Evolutionary conservation across 2,888 invertebrate genomes (phyloP).

Genomic region (Desoria tigrina): DNA sequence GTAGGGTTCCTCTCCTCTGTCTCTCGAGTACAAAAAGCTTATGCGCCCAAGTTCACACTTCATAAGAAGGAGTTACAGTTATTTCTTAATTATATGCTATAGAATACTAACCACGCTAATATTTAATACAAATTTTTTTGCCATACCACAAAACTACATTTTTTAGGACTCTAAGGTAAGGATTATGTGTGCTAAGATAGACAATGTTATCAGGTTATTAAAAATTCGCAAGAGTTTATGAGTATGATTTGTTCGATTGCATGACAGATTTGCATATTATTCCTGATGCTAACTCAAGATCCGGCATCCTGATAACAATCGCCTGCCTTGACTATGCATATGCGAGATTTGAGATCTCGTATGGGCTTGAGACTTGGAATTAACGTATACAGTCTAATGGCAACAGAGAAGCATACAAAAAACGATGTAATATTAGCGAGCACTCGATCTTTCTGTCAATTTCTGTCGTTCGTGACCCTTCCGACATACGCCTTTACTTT

Average conservation of each 20-base stretch:
- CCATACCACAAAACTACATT: no score
- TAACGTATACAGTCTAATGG: no score
- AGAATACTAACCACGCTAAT: no score
- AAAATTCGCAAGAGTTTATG: background rate
- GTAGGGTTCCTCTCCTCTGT: background rate
- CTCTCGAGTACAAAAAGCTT: background rate
- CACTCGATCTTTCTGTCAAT: slow-evolving; percentile 7
- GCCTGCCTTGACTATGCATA: slow-evolving; percentile 1
- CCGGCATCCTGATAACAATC: slow-evolving; percentile 16
- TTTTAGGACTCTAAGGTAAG: no score
- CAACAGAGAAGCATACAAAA: background rate
- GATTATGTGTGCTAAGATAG: no score
- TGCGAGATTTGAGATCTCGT: no score
- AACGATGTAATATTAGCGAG: background rate
- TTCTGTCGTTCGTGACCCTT: slow-evolving; percentile 1
- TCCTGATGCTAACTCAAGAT: slow-evolving; percentile 2
- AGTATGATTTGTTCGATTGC: slow-evolving; percentile 2
- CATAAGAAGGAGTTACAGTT: background rate
- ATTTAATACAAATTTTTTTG: no score
- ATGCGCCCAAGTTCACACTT: slow-evolving; percentile 2
- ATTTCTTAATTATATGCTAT: background rate
- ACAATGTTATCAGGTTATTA: background rate
- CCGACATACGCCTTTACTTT: slow-evolving; percentile 2
- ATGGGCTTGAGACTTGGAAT: no score
- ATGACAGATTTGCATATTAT: slow-evolving; percentile 11